Conservation (phyloP, 37 sponge, comb jelly and placozoan species). For the Geodia barretti region DNA sequence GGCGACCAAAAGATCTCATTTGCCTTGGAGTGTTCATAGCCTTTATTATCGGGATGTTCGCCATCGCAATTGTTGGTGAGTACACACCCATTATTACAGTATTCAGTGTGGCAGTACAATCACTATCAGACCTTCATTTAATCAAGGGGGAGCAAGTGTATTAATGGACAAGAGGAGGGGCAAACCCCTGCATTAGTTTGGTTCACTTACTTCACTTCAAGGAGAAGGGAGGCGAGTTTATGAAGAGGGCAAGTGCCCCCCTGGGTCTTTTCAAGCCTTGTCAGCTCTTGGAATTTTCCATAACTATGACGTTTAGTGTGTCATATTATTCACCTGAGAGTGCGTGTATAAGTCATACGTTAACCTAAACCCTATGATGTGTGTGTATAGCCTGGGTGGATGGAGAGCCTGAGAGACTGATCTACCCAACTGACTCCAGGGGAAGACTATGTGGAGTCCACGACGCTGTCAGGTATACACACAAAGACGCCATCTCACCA, state of each 20-base stretch:
- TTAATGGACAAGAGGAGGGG: not conserved
- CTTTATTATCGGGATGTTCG: conserved; percentile 76
- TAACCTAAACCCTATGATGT: too few species aligned
- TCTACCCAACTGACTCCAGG: conserved; percentile 86
- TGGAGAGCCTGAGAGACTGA: conserved; percentile 74
- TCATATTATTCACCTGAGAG: not conserved
- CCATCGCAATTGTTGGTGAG: conserved; percentile 78
- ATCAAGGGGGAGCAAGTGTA: not conserved
- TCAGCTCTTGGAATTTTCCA: too few species aligned
- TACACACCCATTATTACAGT: too few species aligned
- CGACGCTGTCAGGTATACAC: conserved; percentile 53
- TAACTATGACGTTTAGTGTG: too few species aligned
- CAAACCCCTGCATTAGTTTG: too few species aligned
- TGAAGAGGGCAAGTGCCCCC: too few species aligned
- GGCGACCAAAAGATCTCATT: conserved; percentile 90
- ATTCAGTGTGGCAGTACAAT: too few species aligned
- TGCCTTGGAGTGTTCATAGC: conserved; percentile 84
- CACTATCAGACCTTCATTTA: not conserved
- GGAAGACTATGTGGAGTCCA: conserved; percentile 86
- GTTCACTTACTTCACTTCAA: too few species aligned
- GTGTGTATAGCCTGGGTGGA: conserved; percentile 60
- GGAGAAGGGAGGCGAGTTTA: too few species aligned
- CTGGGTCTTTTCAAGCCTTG: too few species aligned
- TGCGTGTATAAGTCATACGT: too few species aligned
- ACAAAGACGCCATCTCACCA: too few species aligned